Evolutionary conservation across 2,113 vertebrate species (phyloP).

Genomic region (Oreochromis tanganicae): DNA sequence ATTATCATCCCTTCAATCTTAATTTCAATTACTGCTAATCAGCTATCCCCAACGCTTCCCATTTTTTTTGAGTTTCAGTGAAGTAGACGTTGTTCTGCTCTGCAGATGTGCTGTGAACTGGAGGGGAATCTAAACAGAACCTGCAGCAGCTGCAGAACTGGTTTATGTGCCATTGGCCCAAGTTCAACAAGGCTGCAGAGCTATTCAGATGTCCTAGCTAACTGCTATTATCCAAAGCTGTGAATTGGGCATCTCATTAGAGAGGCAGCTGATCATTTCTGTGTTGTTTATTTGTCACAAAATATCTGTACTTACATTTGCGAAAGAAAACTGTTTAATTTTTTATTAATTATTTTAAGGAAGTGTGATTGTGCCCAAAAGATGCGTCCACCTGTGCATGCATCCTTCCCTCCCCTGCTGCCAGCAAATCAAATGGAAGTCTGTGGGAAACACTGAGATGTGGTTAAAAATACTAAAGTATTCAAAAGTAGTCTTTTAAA

Average conservation of each 20-base stretch:
- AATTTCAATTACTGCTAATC: background rate
- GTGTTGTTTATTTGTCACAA: background rate
- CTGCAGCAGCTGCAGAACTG: background rate
- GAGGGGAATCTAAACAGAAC: background rate
- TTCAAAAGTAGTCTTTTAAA: background rate
- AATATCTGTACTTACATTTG: background rate
- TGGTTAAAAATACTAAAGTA: background rate
- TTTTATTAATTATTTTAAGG: background rate
- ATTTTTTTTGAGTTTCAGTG: background rate
- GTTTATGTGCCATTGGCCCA: background rate
- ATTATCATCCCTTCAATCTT: background rate
- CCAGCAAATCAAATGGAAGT: background rate
- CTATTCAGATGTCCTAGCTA: background rate
- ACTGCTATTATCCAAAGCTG: background rate
- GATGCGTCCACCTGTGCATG: background rate
- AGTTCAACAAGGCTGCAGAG: background rate
- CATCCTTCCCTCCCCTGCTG: background rate
- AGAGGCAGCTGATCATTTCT: background rate
- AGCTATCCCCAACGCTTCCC: background rate
- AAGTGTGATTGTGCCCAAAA: background rate
- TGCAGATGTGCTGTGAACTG: background rate
- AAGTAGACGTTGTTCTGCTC: background rate
- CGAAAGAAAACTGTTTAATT: background rate
- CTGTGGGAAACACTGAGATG: background rate
- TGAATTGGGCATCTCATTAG: background rate